Conservation (phyloP, 2,113 vertebrate genomes). For the Sapayoa aenigma region DNA sequence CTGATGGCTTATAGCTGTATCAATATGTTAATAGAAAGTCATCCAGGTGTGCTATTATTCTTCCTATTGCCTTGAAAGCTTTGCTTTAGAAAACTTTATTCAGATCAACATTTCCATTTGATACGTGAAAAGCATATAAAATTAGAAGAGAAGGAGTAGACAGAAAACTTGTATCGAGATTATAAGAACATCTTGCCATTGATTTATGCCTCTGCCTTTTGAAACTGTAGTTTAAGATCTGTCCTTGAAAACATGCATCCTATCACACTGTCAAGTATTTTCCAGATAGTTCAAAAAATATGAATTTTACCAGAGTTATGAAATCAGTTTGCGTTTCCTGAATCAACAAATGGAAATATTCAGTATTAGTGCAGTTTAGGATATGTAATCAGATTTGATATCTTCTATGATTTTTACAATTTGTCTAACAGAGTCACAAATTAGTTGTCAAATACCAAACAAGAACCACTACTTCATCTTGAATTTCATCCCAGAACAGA, state of each 20-base stretch:
- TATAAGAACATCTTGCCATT: slow-evolving; percentile 6
- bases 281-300: background rate
- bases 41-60: background rate
- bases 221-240: slow-evolving; percentile 36
- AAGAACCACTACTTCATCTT: background rate
- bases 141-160: background rate
- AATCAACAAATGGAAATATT: background rate
- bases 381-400: background rate
- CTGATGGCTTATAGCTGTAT: background rate
- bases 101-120: background rate
- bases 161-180: background rate
- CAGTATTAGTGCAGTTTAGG: background rate
- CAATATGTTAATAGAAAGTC: slow-evolving; percentile 1
- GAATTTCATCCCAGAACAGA: background rate
- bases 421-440: background rate
- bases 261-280: background rate
- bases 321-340: slow-evolving; percentile 23
- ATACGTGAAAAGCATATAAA: background rate
- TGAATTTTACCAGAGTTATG: background rate
- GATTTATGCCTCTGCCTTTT: slow-evolving; percentile 44
- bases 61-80: background rate
- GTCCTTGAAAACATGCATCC: background rate
- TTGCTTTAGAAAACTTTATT: background rate
- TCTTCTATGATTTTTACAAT: background rate
- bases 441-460: background rate